phyloP scores from a whole-genome alignment of 2,888 invertebrate genomes.

The Rhorus exstirpatorius region DNA sequence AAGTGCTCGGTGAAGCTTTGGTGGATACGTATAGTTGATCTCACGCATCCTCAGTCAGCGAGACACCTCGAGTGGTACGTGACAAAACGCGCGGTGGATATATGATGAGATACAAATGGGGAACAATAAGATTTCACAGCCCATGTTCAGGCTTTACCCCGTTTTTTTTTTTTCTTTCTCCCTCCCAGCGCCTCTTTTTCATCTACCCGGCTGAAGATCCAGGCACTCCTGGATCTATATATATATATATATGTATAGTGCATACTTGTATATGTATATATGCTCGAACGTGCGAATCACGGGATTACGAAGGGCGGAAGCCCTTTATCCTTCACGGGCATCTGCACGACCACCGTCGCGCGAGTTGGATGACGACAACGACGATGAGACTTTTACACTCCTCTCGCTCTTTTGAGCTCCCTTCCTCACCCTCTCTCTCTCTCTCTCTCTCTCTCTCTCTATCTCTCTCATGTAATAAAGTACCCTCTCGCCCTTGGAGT shows the following conservation, averaged over 20 bases:
- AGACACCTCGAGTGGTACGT: constrained; percentile 49
- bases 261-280: constrained; percentile 14
- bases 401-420: constrained; percentile 52
- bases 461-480: constrained; percentile 16
- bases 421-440: constrained; percentile 49
- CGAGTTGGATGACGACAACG: constrained; percentile 57
- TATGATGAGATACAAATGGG: constrained; percentile 65
- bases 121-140: constrained; percentile 68
- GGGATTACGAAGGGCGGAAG: constrained; percentile 71
- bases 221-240: constrained; percentile 52
- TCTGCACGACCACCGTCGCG: constrained; percentile 52
- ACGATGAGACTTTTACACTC: constrained; percentile 62
- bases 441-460: constrained; percentile 34
- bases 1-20: neutral
- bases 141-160: constrained; percentile 55
- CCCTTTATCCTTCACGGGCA: constrained; percentile 68
- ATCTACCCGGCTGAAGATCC: constrained; percentile 55
- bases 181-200: constrained; percentile 44
- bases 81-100: constrained; percentile 52
- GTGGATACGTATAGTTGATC: neutral
- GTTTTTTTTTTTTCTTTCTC: constrained; percentile 38
- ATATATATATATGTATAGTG: constrained; percentile 17
- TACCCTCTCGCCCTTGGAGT: constrained; percentile 9
- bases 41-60: constrained; percentile 47
- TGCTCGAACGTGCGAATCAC: constrained; percentile 67